A percentile compares a stretch with the other conserved stretches of the same genome.
Conservation (phyloP, 2,888 invertebrate genomes). For the Catotricha subobsoleta region DNA sequence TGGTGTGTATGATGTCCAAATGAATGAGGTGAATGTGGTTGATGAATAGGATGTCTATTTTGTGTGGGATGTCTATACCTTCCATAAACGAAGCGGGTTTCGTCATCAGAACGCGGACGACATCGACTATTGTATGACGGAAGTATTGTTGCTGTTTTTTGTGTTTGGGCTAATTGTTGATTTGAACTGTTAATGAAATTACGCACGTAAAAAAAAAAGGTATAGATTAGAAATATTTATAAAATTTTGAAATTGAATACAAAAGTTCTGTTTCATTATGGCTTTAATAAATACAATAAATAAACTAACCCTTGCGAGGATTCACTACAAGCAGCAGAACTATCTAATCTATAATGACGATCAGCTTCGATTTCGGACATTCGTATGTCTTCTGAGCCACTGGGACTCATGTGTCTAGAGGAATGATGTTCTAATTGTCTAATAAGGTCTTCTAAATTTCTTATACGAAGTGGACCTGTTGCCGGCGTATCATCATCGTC, state of each 20-base stretch:
- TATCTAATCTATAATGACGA: conserved; percentile 69
- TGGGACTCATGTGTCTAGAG: conserved; percentile 72
- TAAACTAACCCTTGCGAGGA: conserved; percentile 48
- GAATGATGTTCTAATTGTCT: conserved; percentile 76
- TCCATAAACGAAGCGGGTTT: conserved; percentile 56
- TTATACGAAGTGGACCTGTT: conserved; percentile 70
- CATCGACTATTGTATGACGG: conserved; percentile 37
- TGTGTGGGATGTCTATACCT: conserved; percentile 37
- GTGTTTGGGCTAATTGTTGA: conserved; percentile 32
- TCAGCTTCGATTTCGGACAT: conserved; percentile 77
- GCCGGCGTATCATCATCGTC: conserved; percentile 45
- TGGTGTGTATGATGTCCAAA: conserved; percentile 33
- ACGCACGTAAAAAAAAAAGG: background rate
- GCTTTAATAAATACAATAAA: conserved; percentile 3
- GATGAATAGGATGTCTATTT: conserved; percentile 37
- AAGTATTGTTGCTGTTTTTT: conserved; percentile 33
- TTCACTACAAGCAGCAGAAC: conserved; percentile 51
- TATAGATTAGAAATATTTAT: background rate
- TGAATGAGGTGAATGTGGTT: conserved; percentile 31
- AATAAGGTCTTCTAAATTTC: conserved; percentile 80
- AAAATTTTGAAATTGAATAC: background rate
- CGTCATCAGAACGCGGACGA: conserved; percentile 46
- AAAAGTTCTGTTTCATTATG: background rate
- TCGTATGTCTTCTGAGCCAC: conserved; percentile 73
- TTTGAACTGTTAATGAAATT: conserved; percentile 27